Base-by-base conservation (phyloP, 2,888 invertebrate genomes). In the Synanthedon tipuliformis region DNA sequence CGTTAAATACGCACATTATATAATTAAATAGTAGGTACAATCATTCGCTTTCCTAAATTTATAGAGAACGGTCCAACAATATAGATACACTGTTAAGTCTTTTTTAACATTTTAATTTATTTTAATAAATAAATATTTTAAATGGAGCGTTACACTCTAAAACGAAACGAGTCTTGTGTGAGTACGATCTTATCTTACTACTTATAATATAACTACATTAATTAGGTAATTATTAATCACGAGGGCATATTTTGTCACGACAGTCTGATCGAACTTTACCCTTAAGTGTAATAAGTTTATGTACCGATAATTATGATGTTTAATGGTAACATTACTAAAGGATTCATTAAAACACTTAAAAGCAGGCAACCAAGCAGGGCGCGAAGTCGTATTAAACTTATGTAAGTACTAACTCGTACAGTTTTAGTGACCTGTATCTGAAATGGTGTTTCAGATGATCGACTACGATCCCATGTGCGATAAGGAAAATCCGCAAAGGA, bases 401-500 rank as follows among this genome's bases (percentile, higher is more conserved):
- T 12, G 15, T 12, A 41, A 41, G 41, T 41, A 12, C 7, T 41
- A 41, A n/a, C 41, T 41, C 12, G 5, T 23, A 23, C 34, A 10
- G 34, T 34, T 34, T 27, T 34, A 34, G 34, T 34, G 34, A 10
- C 3, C 34, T 51, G 53, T 56, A 68, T n/a, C n/a, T n/a, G n/a
- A 56, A 50, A 86, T 84, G 86, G 81, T 81, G 54, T 83, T 83
- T 54, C 85, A 86, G 85, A 79, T 80, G 56, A 58, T 81, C 52
- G 85, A 86, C 58, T 85, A 63, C 55, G 88, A 88, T 61, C 86
- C 87, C 15, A 87, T 86, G 86, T 95, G 95, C 68, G 89, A 92
- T 70, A 91, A 92, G 48, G 88, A 90, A 27, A 87, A 89, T 56
- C 96, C 96, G 0, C 89, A 90, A 52, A 89, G 81, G 61, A 90